Evolutionary conservation across 2,888 invertebrate genomes (phyloP).

Genomic region (Apocheima hispidaria): DNA sequence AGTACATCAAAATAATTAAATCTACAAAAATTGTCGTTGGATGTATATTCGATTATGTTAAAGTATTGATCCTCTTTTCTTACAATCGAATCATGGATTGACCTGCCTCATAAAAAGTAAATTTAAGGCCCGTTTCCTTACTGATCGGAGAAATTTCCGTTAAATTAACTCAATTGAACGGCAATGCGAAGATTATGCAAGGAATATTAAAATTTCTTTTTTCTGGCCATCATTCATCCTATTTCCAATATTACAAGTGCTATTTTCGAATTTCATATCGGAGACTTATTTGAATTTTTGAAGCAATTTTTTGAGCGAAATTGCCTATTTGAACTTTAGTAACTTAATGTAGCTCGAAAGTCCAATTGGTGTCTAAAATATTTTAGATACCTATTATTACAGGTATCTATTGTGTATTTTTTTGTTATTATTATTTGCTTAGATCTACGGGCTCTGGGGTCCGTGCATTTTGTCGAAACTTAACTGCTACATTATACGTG

Average conservation of each 20-base stretch:
- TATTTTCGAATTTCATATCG: conserved; percentile 9
- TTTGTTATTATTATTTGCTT: too few species aligned
- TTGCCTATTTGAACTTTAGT: conserved; percentile 15
- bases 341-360: too few species aligned
- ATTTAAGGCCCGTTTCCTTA: conserved; percentile 18
- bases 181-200: conserved; percentile 21
- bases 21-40: background rate
- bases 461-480: too few species aligned
- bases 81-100: conserved; percentile 4
- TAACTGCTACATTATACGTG: too few species aligned
- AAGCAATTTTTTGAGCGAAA: background rate
- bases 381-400: too few species aligned
- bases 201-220: conserved; percentile 45
- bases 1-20: background rate
- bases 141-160: conserved; percentile 29
- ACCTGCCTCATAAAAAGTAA: conserved; percentile 15
- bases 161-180: conserved; percentile 28
- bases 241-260: conserved; percentile 21
- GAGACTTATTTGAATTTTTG: conserved; percentile 19
- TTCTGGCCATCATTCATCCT: conserved; percentile 40
- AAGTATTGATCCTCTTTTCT: background rate
- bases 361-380: too few species aligned
- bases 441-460: too few species aligned
- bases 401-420: too few species aligned
- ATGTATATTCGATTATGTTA: background rate